Percentiles rank a stretch among this genome's conserved stretches.
phyloP scores from a whole-genome alignment of 1,140 invertebrate species.

The Cydia fagiglandana region DNA sequence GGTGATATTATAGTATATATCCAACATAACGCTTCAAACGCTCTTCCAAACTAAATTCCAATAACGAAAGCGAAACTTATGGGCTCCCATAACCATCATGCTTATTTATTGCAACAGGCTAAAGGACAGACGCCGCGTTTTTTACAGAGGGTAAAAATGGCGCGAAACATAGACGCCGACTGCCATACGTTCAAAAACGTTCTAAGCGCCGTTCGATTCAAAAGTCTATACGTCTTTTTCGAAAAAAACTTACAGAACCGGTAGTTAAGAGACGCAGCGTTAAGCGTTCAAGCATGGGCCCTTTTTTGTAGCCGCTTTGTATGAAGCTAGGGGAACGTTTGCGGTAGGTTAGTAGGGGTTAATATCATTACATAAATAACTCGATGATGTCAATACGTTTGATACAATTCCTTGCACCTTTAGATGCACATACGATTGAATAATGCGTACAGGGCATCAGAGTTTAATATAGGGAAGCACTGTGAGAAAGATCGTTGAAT shows the following conservation, averaged over 20 bases:
- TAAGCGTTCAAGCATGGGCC: conserved; percentile 14
- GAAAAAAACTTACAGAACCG: not conserved
- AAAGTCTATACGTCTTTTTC: not conserved
- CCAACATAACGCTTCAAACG: not conserved
- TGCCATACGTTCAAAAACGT: not conserved
- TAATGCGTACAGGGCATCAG: not conserved
- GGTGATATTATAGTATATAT: too few relatives aligned
- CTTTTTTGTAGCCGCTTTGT: conserved; percentile 26
- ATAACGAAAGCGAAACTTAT: conserved; percentile 10
- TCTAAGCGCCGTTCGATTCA: not conserved
- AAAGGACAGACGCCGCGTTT: conserved; percentile 12
- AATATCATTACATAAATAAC: conserved; percentile 30
- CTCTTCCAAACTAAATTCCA: not conserved
- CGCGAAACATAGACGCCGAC: conserved; percentile 4
- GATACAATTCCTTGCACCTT: conserved; percentile 29
- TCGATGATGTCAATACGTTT: conserved; percentile 7
- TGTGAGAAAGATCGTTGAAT: conserved; percentile 27
- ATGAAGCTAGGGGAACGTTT: conserved; percentile 11
- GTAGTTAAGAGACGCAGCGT: not conserved
- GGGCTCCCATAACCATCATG: not conserved
- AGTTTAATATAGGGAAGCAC: conserved; percentile 1
- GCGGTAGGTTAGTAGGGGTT: conserved; percentile 7
- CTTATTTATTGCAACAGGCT: not conserved
- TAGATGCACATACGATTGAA: conserved; percentile 5
- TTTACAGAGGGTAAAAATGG: conserved; percentile 26